Base-by-base conservation (phyloP, 2,888 invertebrate genomes). In the Cheilosia pagana region DNA sequence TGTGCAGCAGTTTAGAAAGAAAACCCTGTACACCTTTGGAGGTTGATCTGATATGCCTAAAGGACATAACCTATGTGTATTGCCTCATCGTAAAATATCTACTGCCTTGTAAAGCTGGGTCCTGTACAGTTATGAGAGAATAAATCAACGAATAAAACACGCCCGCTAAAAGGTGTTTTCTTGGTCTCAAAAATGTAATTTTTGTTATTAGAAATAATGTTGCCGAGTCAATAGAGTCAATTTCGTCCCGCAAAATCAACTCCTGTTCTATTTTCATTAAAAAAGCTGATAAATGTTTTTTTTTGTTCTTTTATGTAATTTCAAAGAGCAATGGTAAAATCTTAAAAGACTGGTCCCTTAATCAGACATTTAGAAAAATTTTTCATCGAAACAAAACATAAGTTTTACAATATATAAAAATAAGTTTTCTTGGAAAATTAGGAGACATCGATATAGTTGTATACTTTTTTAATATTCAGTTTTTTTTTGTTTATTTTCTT, bases 271-370 rank as follows among this genome's bases (percentile, higher is more conserved):
- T 35, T 43, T 23, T 16, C n/a, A 31, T 21, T 16, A 6, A 43
- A 23, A 43, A 43, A 19, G 21, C 16, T 48, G 2, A 35, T 35
- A 10, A 35, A 3, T 35, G 35, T 35, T 35, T 10, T 35, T 35
- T 28, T 31, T 31, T 28, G 0, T 28, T 28, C 12, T 4, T 16
- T 10, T 35, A 7, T 25, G 12, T 39, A 4, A 41, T 23, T 71
- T 48, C 14, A 79, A 87, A 90, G 91, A 90, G 90, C 92, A 92
- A 91, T 92, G 92, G 91, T 90, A 91, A 85, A 91, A 91, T 90
- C 92, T 92, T 92, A 92, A 91, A 91, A 91, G 92, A 91, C 90
- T 92, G 92, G 92, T 92, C 92, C 92, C 92, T 90, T 89, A 92
- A 92, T 92, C 92, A 92, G 92, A 92, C 92, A 91, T 91, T 91